A percentile compares a stretch with the other conserved stretches of the same genome.
These are phyloP conservation scores for Drosophila pseudoobscura DNA, from an alignment of 1,140 invertebrate species.

Conservation along the genomic window DNA sequence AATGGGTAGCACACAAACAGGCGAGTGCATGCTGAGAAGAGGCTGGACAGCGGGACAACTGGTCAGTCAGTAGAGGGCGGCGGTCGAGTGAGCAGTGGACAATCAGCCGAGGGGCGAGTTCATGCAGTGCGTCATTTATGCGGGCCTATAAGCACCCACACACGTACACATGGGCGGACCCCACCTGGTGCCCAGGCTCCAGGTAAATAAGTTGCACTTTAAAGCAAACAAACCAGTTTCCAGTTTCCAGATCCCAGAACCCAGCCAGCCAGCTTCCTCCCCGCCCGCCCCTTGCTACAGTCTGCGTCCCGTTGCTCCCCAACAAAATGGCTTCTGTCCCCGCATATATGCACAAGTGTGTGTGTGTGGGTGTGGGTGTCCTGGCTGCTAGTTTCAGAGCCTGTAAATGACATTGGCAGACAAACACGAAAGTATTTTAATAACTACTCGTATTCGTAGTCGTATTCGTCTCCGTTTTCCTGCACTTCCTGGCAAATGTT, in stretches of 20 bases:
- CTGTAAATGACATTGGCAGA: conserved; percentile 64
- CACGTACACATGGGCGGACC: not conserved
- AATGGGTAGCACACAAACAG: too few species aligned
- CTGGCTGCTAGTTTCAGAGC: conserved; percentile 41
- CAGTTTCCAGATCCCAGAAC: not conserved
- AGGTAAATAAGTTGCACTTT: conserved; percentile 77
- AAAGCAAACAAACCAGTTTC: conserved; percentile 62
- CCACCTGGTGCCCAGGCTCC: conserved; percentile 9
- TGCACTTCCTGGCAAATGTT: conserved; percentile 57
- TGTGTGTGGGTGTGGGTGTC: conserved; percentile 5
- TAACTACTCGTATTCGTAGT: conserved; percentile 63
- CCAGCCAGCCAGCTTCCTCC: not conserved
- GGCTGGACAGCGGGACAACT: too few species aligned
- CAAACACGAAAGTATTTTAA: conserved; percentile 76
- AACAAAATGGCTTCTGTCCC: conserved; percentile 46
- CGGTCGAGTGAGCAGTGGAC: conserved; percentile 17
- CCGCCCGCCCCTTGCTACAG: not conserved
- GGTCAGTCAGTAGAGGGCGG: not conserved
- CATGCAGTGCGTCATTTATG: conserved; percentile 71
- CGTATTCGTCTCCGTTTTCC: conserved; percentile 48
- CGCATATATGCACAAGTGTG: not conserved
- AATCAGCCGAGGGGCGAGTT: conserved; percentile 39
- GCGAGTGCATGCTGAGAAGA: too few species aligned
- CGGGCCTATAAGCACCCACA: conserved; percentile 48
- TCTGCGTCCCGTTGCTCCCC: not conserved